Evolutionary conservation across 1,140 invertebrate genomes (phyloP).

Genomic region (Bombus pascuorum): DNA sequence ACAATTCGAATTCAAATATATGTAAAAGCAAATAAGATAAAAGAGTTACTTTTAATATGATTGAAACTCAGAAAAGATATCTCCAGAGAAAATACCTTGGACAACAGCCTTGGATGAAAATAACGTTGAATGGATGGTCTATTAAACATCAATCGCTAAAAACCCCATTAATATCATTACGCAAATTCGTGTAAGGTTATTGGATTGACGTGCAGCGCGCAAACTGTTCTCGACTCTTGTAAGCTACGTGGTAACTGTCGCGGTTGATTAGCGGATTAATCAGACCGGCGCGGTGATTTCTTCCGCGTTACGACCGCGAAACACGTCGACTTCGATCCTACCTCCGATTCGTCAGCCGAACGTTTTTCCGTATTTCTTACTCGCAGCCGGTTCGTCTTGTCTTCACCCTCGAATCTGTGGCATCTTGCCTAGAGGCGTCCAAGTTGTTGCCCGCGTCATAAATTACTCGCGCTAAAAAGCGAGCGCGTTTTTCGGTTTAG

Average conservation of each 20-base stretch:
- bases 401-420: neutral
- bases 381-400: neutral
- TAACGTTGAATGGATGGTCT: neutral
- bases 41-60: neutral
- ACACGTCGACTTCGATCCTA: conserved; percentile 28
- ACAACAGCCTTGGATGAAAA: neutral
- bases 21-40: neutral
- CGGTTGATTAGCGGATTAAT: conserved; percentile 38
- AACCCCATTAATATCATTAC: neutral
- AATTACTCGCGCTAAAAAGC: conserved; percentile 32
- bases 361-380: conserved; percentile 20
- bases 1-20: neutral
- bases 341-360: conserved; percentile 9
- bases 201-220: neutral
- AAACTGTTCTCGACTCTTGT: neutral
- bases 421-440: neutral
- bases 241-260: neutral
- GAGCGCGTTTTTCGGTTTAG: conserved; percentile 30
- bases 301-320: conserved; percentile 12
- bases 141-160: neutral
- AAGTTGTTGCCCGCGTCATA: conserved; percentile 27
- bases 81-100: neutral
- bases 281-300: conserved; percentile 1
- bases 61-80: neutral
- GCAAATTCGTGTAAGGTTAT: conserved; percentile 7